These are phyloP conservation scores for Heteromyza rotundicornis DNA, from an alignment of 2,888 invertebrate genomes.

Conservation along the genomic window DNA sequence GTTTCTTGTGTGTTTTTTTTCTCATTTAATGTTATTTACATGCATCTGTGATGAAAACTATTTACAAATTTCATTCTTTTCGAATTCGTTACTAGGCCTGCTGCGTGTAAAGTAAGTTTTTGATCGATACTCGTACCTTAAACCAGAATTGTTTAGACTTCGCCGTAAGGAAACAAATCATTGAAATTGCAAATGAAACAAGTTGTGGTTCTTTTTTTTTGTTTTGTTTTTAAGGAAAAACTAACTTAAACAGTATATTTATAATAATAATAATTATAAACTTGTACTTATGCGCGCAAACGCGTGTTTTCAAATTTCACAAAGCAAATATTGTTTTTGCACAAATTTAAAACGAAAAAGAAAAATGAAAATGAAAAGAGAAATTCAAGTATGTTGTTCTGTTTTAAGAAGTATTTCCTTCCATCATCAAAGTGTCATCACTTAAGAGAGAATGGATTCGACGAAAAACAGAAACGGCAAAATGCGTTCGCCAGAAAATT, in stretches of 20 bases:
- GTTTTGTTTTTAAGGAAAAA: conserved; percentile 17
- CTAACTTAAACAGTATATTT: conserved; percentile 24
- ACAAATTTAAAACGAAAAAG: too few relatives aligned
- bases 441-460: too few relatives aligned
- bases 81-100: not conserved
- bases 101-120: too few relatives aligned
- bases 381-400: too few relatives aligned
- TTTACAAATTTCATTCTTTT: not conserved
- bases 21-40: not conserved
- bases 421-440: too few relatives aligned
- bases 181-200: conserved; percentile 5
- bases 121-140: too few relatives aligned
- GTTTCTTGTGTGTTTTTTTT: too few relatives aligned
- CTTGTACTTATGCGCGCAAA: conserved; percentile 6
- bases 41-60: not conserved
- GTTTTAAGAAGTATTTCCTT: too few relatives aligned
- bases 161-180: not conserved
- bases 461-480: too few relatives aligned
- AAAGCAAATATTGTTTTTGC: not conserved
- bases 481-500: too few relatives aligned
- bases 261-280: conserved; percentile 9
- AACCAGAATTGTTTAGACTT: too few relatives aligned
- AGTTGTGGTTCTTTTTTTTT: conserved; percentile 5
- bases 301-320: not conserved
- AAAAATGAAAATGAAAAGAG: too few relatives aligned